Evolutionary conservation across 1,140 invertebrate species (phyloP).

Genomic region (Muscidifurax raptorellus): DNA sequence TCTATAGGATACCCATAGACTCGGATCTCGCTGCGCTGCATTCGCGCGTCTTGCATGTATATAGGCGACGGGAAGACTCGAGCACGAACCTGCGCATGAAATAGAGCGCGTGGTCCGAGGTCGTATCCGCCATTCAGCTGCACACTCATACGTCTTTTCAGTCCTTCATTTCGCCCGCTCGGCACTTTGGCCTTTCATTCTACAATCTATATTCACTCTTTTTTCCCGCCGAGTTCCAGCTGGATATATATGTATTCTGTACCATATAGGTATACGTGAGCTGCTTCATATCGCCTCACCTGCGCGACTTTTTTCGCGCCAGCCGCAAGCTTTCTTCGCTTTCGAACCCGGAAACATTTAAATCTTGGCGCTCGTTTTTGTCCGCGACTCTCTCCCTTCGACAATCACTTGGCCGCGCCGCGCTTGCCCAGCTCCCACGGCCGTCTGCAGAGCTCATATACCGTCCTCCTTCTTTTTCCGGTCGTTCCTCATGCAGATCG

Average conservation of each 20-base stretch:
- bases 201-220: not conserved
- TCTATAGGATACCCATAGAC: not conserved
- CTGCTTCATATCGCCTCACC: not conserved
- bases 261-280: not conserved
- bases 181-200: not conserved
- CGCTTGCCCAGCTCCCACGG: too few relatives aligned
- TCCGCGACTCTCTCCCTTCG: constrained; percentile 26
- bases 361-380: constrained; percentile 49
- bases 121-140: not conserved
- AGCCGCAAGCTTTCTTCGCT: constrained; percentile 38
- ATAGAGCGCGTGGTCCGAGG: not conserved
- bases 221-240: too few relatives aligned
- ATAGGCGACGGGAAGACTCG: not conserved
- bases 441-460: not conserved
- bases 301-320: not conserved
- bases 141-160: not conserved
- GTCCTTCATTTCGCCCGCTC: not conserved
- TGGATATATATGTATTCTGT: too few relatives aligned
- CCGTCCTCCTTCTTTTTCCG: constrained; percentile 56
- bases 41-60: constrained; percentile 4
- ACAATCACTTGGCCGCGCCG: constrained; percentile 41
- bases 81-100: not conserved
- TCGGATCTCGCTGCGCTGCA: not conserved
- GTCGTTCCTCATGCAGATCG: constrained; percentile 20
- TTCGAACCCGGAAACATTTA: constrained; percentile 61